These are phyloP conservation scores for Drosophila biarmipes DNA, from an alignment of 1,140 invertebrate genomes.

Conservation along the genomic window DNA sequence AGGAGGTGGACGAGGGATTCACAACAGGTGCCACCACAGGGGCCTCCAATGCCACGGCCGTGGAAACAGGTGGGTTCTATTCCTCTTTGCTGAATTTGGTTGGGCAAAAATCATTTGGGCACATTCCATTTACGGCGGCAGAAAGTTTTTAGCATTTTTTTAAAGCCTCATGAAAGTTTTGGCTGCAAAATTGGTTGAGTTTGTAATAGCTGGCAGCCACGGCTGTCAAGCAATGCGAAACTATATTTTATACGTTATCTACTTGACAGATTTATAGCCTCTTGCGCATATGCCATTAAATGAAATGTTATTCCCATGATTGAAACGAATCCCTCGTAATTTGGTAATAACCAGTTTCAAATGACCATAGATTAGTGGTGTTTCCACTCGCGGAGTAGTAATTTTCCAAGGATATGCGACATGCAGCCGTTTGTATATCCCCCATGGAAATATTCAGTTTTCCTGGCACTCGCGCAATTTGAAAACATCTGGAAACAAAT, in stretches of 20 bases:
- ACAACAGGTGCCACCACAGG: slow-evolving; percentile 45
- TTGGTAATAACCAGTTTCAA: slow-evolving; percentile 1
- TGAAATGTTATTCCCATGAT: background rate
- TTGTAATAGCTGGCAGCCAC: background rate
- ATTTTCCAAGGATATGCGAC: slow-evolving; percentile 7
- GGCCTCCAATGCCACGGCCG: slow-evolving; percentile 51
- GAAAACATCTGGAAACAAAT: slow-evolving; percentile 18
- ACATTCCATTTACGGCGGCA: background rate
- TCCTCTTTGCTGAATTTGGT: background rate
- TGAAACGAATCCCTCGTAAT: background rate
- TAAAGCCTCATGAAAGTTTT: background rate
- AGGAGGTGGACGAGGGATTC: slow-evolving; percentile 47
- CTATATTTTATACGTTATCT: background rate
- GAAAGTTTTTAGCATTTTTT: background rate
- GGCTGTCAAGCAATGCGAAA: background rate
- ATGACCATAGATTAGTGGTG: slow-evolving; percentile 9
- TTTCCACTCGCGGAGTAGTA: slow-evolving; percentile 5
- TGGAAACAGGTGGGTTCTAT: slow-evolving; percentile 50
- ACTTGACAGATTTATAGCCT: background rate
- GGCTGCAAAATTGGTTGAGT: background rate
- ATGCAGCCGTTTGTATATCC: background rate
- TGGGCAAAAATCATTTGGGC: background rate
- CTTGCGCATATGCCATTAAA: background rate
- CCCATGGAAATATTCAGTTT: slow-evolving; percentile 21
- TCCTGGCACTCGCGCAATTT: slow-evolving; percentile 4